phyloP scores from a whole-genome alignment of 2,113 vertebrate genomes.

The Furnarius figulus region DNA sequence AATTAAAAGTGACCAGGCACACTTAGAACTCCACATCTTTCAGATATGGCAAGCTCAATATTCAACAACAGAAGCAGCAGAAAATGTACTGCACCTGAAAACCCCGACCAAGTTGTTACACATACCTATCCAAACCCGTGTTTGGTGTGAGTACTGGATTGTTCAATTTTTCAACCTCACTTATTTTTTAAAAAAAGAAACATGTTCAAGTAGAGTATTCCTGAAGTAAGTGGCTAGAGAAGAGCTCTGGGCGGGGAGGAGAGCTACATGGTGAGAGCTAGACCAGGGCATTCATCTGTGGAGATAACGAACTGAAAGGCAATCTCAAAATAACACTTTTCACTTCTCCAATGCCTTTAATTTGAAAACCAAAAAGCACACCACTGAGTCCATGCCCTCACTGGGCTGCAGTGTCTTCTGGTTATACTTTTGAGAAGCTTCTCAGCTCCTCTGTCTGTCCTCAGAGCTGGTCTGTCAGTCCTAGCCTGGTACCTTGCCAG shows the following conservation, averaged over 20 bases:
- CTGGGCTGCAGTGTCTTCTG: background rate
- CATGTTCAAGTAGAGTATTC: background rate
- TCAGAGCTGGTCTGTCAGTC: background rate
- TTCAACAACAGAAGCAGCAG: background rate
- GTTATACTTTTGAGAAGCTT: background rate
- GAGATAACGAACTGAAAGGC: background rate
- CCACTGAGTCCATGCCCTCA: background rate
- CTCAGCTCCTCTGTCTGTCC: background rate
- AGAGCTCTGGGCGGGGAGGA: background rate
- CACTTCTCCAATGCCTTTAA: background rate
- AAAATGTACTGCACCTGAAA: background rate
- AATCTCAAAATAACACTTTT: background rate
- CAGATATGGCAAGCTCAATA: background rate
- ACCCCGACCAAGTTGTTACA: background rate
- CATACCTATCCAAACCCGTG: background rate
- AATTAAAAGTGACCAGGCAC: background rate
- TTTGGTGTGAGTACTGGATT: background rate
- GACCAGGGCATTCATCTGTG: background rate
- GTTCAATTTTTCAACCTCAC: background rate
- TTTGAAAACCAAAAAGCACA: background rate
- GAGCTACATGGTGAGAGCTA: background rate
- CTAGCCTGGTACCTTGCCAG: background rate
- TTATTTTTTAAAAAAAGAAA: accelerated
- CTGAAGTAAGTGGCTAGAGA: background rate
- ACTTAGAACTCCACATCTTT: background rate